Base-by-base conservation (phyloP, 1,140 invertebrate species). In the Potamilus streckersoni region DNA sequence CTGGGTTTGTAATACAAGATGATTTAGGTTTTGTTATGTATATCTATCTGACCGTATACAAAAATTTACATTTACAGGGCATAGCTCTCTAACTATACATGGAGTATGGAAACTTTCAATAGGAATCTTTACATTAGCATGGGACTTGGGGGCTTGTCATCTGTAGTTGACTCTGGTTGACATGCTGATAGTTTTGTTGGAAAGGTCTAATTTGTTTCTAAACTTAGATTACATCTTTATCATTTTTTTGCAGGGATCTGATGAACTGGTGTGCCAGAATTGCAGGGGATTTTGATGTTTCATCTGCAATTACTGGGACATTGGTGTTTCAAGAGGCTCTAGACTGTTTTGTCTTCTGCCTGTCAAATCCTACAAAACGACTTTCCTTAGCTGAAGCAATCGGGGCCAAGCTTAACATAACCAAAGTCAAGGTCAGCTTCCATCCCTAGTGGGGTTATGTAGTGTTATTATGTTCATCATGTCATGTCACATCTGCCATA, bases 251-350 rank as follows among this genome's bases (percentile, higher is more conserved):
- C 80, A 89, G 89, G 71, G 97, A 99, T 92, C 91, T 99, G 16
- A 93, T 98, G 74, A 98, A 98, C 89, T 96, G 96, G 93, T 98
- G 96, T 86, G 91, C 93, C 17, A 92, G 97, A 84, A 93, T 95
- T 14, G 91, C 93, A 27, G 87, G 92, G 17, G 92, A 94, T 83
- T 97, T 95, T 88, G 92, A 95, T 82, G 92, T 95, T 2, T 93
- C 93, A 0, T 94, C 94, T 58, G 90, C 93, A n/a, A 92, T 93
- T 66, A 94, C 94, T 11, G 94, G 93, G 8, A 90, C 94, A 31
- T 94, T 94, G 88, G 93, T 96, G 2, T 93, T 97, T 73, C 95
- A 96, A 90, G 95, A 98, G 91, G 96, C 96, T 1, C 92, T 97
- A 31, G 96, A 98, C 90, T 94, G 97, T 81, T 98, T 98, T 88